phyloP scores from a whole-genome alignment of 1,140 invertebrate genomes.

The Zaprionus davidi region DNA sequence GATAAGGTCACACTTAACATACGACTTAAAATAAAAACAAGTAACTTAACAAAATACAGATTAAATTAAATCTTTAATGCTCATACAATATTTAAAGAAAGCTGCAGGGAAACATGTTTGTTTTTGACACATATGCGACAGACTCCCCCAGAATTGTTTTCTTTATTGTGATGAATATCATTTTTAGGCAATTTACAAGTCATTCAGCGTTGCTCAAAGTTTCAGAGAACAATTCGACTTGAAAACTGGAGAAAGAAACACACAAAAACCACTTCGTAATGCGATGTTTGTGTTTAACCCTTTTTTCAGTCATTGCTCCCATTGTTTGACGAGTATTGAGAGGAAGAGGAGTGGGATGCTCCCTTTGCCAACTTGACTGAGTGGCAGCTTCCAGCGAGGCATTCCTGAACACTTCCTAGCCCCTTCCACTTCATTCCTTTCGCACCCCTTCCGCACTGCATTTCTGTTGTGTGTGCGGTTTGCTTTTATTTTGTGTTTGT shows the following conservation, averaged over 20 bases:
- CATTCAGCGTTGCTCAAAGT: constrained; percentile 17
- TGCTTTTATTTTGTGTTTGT: neutral
- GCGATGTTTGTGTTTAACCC: constrained; percentile 53
- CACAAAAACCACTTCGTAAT: constrained; percentile 25
- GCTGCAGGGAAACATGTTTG: neutral
- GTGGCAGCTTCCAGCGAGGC: constrained; percentile 39
- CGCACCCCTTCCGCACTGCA: constrained; percentile 43
- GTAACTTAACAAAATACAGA: too few species aligned
- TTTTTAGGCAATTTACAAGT: constrained; percentile 29
- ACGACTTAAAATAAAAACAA: too few species aligned
- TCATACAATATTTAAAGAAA: neutral
- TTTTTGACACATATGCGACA: neutral
- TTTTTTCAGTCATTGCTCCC: constrained; percentile 65
- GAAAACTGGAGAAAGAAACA: constrained; percentile 25
- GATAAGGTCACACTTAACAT: too few species aligned
- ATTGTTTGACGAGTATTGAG: constrained; percentile 52
- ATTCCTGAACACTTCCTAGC: neutral
- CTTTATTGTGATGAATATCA: constrained; percentile 17
- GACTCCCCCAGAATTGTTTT: neutral
- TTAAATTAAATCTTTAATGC: neutral
- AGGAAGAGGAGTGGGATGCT: neutral
- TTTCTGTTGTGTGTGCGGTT: constrained; percentile 38
- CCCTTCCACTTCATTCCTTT: constrained; percentile 11
- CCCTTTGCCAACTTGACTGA: constrained; percentile 28
- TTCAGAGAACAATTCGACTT: constrained; percentile 6